A percentile compares a stretch with the other conserved stretches of the same genome.
Evolutionary conservation across 2,888 invertebrate genomes (phyloP).

Genomic region (Archips xylosteana): DNA sequence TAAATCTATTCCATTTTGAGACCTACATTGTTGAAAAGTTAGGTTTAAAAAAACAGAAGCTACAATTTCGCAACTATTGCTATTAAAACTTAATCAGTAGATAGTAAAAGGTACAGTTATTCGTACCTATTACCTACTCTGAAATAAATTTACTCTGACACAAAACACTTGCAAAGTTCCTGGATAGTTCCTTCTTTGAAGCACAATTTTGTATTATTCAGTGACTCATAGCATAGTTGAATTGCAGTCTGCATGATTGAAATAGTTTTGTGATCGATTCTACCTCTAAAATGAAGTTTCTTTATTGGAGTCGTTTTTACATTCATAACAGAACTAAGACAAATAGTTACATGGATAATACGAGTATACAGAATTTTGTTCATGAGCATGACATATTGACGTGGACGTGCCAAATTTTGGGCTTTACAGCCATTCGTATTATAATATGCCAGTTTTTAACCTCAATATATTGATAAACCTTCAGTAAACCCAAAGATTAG

Average conservation of each 20-base stretch:
- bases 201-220: conserved; percentile 9
- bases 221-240: not conserved
- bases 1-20: not conserved
- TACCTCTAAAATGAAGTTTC: not conserved
- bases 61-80: too few species aligned
- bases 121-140: not conserved
- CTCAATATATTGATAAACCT: too few species aligned
- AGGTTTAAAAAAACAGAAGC: too few species aligned
- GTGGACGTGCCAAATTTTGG: too few species aligned
- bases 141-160: not conserved
- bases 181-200: not conserved
- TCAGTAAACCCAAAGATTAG: too few species aligned
- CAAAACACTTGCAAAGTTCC: conserved; percentile 6
- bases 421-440: too few species aligned
- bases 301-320: too few species aligned
- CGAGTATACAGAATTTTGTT: not conserved
- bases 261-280: not conserved
- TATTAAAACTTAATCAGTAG: too few species aligned
- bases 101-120: not conserved
- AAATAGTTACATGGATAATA: not conserved
- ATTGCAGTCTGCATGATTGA: conserved; percentile 15
- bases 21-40: too few species aligned
- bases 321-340: not conserved
- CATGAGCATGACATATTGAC: too few species aligned
- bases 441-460: too few species aligned